Evolutionary conservation across 2,888 invertebrate species (phyloP).

Genomic region (Eutolmus rufibarbis): DNA sequence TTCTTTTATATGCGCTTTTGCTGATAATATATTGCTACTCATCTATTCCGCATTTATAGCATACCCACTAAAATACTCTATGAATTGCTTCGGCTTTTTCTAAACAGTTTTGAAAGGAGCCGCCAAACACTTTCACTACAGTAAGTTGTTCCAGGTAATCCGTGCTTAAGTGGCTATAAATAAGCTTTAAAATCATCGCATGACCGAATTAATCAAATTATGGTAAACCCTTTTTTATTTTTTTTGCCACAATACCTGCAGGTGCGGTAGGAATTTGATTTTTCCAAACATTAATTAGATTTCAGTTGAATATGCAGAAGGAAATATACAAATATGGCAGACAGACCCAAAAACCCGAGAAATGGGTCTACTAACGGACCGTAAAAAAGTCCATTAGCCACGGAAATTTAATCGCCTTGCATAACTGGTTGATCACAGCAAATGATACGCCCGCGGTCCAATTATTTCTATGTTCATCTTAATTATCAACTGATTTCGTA

Average conservation of each 20-base stretch:
- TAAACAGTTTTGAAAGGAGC: constrained; percentile 4
- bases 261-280: background rate
- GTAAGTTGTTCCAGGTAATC: background rate
- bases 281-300: background rate
- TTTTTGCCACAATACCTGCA: background rate
- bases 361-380: background rate
- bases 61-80: background rate
- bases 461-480: constrained; percentile 17
- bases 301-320: background rate
- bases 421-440: background rate
- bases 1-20: background rate
- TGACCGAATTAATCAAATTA: constrained; percentile 33
- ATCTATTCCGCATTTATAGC: background rate
- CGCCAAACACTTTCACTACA: constrained; percentile 12
- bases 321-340: background rate
- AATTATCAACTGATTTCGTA: constrained; percentile 16
- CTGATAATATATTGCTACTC: background rate
- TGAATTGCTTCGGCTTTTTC: background rate
- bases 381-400: background rate
- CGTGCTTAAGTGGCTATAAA: background rate
- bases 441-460: background rate
- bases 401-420: background rate
- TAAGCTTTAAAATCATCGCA: constrained; percentile 23
- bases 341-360: background rate
- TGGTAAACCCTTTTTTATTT: constrained; percentile 9